These are phyloP conservation scores for Columba janthina DNA, from an alignment of 2,113 vertebrate species.

Conservation along the genomic window DNA sequence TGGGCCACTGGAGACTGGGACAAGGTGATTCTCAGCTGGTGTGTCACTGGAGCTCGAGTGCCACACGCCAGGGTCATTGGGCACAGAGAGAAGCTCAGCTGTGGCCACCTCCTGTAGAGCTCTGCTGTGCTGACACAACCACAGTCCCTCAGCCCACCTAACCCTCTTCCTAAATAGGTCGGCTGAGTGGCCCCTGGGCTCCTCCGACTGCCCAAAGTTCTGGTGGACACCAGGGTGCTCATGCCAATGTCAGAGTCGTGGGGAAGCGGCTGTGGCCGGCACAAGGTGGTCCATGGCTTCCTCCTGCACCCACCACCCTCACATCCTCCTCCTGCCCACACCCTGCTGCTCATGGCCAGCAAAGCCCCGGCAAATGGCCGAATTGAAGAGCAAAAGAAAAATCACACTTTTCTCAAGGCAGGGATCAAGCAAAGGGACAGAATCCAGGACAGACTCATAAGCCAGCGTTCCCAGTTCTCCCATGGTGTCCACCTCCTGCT, in stretches of 20 bases:
- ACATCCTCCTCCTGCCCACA: neutral
- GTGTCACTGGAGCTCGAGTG: neutral
- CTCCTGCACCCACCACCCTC: accelerated
- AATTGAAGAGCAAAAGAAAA: neutral
- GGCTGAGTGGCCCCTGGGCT: neutral
- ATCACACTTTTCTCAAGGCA: neutral
- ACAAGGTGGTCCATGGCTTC: neutral
- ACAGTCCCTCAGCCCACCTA: neutral
- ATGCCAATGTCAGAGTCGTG: accelerated
- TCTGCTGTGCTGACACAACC: neutral
- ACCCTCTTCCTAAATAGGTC: neutral
- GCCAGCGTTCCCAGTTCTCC: accelerated
- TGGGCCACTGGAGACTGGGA: neutral
- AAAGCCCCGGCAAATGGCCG: neutral
- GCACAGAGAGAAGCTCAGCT: neutral
- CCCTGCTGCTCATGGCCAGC: neutral
- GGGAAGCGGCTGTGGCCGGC: neutral
- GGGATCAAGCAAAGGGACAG: neutral
- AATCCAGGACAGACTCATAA: accelerated
- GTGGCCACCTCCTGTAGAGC: neutral
- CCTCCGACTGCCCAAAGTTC: neutral
- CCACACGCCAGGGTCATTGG: accelerated
- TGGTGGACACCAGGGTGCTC: neutral
- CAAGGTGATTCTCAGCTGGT: neutral
- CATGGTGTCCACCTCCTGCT: neutral